phyloP scores from a whole-genome alignment of 2,888 invertebrate species.

The Dolichopus griseipennis region DNA sequence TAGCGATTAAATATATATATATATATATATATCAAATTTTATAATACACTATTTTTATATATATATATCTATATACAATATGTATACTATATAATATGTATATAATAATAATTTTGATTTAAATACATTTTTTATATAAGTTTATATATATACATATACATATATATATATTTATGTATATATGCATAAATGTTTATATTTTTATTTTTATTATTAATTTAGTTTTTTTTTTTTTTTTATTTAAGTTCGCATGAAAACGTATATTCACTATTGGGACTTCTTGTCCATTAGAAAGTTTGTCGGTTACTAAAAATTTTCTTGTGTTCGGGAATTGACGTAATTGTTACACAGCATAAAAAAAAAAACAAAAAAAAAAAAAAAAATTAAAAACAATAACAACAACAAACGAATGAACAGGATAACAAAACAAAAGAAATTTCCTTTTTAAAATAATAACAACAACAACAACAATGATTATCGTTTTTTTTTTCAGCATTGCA shows the following conservation, averaged over 20 bases:
- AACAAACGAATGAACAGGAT: neutral
- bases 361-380: neutral
- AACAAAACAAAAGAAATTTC: neutral
- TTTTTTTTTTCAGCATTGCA: too few species aligned
- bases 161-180: too few species aligned
- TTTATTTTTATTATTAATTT: neutral
- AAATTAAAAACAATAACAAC: neutral
- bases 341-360: neutral
- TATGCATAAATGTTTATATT: too few species aligned
- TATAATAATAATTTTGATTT: too few species aligned
- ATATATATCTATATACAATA: neutral
- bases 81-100: too few species aligned
- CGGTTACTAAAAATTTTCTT: constrained; percentile 19
- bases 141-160: neutral
- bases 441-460: neutral
- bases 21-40: constrained; percentile 5
- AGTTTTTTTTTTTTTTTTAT: neutral
- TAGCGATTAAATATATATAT: neutral
- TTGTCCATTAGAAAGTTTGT: constrained; percentile 19
- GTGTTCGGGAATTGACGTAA: constrained; percentile 18
- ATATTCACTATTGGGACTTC: constrained; percentile 7
- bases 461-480: too few species aligned
- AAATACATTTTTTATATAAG: neutral
- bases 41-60: constrained; percentile 8
- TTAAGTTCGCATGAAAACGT: constrained; percentile 8